Percentiles rank a stretch among this genome's conserved stretches.
Evolutionary conservation across 2,797 vertebrate genomes (phyloP).

Genomic region (Alauda arvensis): DNA sequence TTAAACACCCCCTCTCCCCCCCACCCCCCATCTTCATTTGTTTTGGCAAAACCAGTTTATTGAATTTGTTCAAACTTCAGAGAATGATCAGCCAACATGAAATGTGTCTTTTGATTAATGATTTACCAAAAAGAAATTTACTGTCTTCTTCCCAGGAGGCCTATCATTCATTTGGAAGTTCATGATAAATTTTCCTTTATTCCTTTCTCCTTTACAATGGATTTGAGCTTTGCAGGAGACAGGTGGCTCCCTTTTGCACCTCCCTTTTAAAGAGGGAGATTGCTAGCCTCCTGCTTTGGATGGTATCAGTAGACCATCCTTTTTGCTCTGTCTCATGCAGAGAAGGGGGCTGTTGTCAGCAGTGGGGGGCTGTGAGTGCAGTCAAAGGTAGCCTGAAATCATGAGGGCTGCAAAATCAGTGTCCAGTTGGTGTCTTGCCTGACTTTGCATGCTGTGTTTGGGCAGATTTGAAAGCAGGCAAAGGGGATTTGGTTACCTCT

Average conservation of each 20-base stretch:
- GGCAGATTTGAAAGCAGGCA: not conserved
- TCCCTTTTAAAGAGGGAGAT: not conserved
- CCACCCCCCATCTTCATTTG: not conserved
- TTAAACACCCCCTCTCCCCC: not conserved
- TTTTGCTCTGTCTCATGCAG: not conserved
- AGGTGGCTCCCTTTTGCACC: not conserved
- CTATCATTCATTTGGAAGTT: not conserved
- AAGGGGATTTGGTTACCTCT: not conserved
- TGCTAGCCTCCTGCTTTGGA: not conserved
- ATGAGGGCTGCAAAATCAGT: not conserved
- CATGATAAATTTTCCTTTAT: not conserved
- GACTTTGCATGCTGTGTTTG: not conserved
- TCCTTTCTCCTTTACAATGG: not conserved
- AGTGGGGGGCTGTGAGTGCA: rapidly evolving
- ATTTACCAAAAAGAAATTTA: constrained; percentile 1
- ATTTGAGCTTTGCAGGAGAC: not conserved
- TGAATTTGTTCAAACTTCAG: not conserved
- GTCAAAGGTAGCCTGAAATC: not conserved
- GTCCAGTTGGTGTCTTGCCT: not conserved
- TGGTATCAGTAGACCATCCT: not conserved
- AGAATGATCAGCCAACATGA: not conserved
- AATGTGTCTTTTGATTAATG: not conserved
- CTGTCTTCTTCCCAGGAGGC: not conserved
- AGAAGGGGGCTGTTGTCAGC: not conserved
- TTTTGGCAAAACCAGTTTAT: not conserved